Evolutionary conservation across 2,888 invertebrate genomes (phyloP), one percentile per base, ranked within the genome.

Genomic region (Pseudococcus jackbeardsleyi): DNA sequence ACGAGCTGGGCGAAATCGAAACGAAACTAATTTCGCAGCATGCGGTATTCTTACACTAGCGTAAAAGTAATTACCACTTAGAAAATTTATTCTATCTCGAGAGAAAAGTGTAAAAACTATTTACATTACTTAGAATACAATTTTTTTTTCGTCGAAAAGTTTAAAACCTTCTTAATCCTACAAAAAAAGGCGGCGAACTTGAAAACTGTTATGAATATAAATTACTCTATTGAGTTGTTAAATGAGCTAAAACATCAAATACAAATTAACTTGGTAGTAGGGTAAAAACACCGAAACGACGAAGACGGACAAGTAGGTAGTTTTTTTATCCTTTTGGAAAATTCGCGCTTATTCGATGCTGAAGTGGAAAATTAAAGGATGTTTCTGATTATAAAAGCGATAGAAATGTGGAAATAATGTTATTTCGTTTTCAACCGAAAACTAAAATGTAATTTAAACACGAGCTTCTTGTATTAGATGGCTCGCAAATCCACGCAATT

Each of bases 31-130:
- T 59, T 59, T 59, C 19, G 26, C 19, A 11, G 19, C 8, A 19
- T 59, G 59, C 59, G 72, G 72, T 72, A 72, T 72, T 72, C 33
- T 33, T 33, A 33, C 72, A 17, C 39, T 72, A 68, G 72, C 72
- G 72, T 33, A 72, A 72, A 72, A 72, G 72, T 72, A 72, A 72
- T 72, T 72, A 72, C 72, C 39, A 72, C 72, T 72, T 72, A 72
- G 33, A 33, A 72, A 59, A 72, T 72, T 72, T 72, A 72, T 72
- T 72, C 72, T 12, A 33, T 72, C 72, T 72, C 72, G 6, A 11
- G 72, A 39, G 72, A 33, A 72, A 72, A 72, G 72, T 72, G 72
- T 72, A 39, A 72, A 72, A 72, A 72, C 39, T 33, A 39, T 72
- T 72, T 72, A 39, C 72, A 33, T 39, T 72, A 26, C 15, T 72